phyloP scores from a whole-genome alignment of 2,797 vertebrate species.

The Yasuhikotakia modesta region DNA sequence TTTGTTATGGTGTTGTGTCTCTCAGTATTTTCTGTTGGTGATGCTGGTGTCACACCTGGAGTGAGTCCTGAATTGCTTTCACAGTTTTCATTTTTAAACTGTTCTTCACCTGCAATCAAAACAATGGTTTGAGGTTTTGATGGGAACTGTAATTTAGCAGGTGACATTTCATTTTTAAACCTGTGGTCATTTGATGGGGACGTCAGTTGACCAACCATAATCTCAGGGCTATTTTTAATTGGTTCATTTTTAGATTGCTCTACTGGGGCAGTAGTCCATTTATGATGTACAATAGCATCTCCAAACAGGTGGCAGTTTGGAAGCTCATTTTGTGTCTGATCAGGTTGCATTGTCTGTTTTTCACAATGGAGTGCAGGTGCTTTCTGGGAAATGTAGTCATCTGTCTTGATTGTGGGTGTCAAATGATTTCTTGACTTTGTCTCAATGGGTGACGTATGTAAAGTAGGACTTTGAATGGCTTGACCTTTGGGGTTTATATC shows the following conservation, averaged over 20 bases:
- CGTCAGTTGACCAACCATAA: slow-evolving; percentile 29
- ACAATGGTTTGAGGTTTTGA: slow-evolving; percentile 17
- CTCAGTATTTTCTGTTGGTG: background rate
- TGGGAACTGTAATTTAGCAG: background rate
- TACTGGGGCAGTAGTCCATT: slow-evolving; percentile 19
- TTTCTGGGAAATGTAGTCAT: slow-evolving; percentile 2
- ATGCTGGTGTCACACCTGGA: background rate
- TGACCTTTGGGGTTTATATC: background rate
- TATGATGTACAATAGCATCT: slow-evolving; percentile 27
- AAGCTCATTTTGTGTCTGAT: slow-evolving; percentile 25
- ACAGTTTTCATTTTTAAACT: slow-evolving; percentile 2
- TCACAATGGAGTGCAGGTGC: background rate
- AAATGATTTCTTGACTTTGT: slow-evolving; percentile 2
- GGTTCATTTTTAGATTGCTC: slow-evolving; percentile 35
- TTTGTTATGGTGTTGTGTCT: background rate
- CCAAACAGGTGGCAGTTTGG: background rate
- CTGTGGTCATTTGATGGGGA: slow-evolving; percentile 28
- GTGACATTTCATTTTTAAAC: slow-evolving; percentile 27
- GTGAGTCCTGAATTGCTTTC: background rate
- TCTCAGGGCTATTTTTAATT: slow-evolving; percentile 22
- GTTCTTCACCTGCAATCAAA: background rate
- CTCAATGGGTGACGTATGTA: background rate
- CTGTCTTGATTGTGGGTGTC: slow-evolving; percentile 13
- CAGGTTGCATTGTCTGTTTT: slow-evolving; percentile 20
- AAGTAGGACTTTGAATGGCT: background rate